Base-by-base conservation (phyloP, 2,797 vertebrate genomes). In the Pempheris klunzingeri region DNA sequence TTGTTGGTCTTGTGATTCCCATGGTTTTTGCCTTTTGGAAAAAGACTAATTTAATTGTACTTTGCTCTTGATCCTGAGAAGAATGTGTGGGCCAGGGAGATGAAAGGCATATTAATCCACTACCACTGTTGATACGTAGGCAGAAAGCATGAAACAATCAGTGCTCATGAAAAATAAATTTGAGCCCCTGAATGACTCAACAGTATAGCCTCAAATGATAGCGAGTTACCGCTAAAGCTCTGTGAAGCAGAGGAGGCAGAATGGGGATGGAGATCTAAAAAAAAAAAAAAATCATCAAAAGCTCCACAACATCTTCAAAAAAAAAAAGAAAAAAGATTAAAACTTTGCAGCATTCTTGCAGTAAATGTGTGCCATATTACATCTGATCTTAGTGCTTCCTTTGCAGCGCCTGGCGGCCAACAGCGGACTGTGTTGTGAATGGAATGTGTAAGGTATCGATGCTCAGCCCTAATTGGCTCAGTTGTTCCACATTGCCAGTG, bases 101-200 rank as follows among this genome's bases (percentile, higher is more conserved):
- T 94, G 92, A 95, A 95, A 95, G 91, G 68, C 80, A 75, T 50
- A 92, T 84, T 94, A 95, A 95, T 93, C 93, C 89, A 85, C 86
- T 59, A 77, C 85, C 73, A 79, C 71, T 77, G 80, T 68, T 79
- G 83, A 90, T 72, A 82, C 76, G 74, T 74, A 84, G 73, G 59
- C 73, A 84, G 68, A 76, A 78, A 79, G 78, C 62, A 82, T 60
- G 74, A 74, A 84, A 86, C 66, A 77, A 74, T 81, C 70, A 58
- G 75, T 62, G 58, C 50, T 50, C 10, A 54, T 46, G 52, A 70
- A 70, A 75, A 46, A 38, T 36, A 28, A 67, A 69, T 46, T 46
- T 28, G 69, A 59, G 36, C 24, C 13, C 11, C 58, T 68, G 46
- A 50, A 59, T 36, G 17, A 66, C 4, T 68, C 28, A 57, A 20